These are phyloP conservation scores for Polyergus mexicanus DNA, from an alignment of 1,140 invertebrate species.

Conservation along the genomic window DNA sequence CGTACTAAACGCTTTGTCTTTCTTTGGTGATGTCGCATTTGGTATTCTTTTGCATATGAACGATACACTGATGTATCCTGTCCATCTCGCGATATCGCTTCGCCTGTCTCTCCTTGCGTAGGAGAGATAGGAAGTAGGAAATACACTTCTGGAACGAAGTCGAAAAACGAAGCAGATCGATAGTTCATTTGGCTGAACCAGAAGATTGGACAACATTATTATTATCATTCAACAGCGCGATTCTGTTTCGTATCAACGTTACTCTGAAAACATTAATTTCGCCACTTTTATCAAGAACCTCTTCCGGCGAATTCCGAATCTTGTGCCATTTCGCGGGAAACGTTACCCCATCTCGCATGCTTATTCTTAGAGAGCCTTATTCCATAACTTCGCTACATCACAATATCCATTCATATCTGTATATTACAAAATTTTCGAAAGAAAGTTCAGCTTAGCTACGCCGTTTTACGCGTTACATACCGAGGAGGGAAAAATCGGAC, in stretches of 20 bases:
- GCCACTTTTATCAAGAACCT: not conserved
- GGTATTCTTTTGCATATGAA: conserved; percentile 82
- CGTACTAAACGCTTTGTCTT: conserved; percentile 58
- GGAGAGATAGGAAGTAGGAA: not conserved
- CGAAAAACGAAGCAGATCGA: not conserved
- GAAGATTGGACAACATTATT: conserved; percentile 9
- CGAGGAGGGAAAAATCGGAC: not conserved
- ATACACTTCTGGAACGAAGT: not conserved
- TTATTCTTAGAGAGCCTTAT: conserved; percentile 24
- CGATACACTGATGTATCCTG: conserved; percentile 44
- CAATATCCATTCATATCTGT: conserved; percentile 1
- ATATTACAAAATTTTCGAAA: conserved; percentile 32
- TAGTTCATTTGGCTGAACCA: not conserved
- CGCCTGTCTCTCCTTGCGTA: not conserved
- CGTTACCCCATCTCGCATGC: not conserved
- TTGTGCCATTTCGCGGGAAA: not conserved
- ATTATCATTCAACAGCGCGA: not conserved
- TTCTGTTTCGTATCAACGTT: not conserved
- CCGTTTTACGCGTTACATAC: not conserved
- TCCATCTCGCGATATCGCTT: not conserved
- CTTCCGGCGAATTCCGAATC: not conserved
- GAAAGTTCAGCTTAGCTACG: conserved; percentile 16
- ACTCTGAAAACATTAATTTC: not conserved
- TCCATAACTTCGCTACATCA: conserved; percentile 19
- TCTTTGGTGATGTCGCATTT: conserved; percentile 84